Conservation (phyloP, 2,888 invertebrate genomes). For the Belgica antarctica region DNA sequence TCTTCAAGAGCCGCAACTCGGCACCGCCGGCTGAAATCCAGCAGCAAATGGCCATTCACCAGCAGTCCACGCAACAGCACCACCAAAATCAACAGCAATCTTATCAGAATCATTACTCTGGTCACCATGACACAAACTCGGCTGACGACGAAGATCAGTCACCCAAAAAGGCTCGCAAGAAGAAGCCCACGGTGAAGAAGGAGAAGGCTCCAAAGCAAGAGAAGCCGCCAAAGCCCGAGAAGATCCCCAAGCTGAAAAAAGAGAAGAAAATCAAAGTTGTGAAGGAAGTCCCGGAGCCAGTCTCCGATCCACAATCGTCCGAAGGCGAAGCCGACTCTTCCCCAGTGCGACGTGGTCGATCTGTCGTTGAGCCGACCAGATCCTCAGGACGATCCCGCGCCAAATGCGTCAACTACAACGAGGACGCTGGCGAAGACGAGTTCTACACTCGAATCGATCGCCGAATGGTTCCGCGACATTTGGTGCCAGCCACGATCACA, state of each 20-base stretch:
- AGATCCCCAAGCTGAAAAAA: conserved; percentile 50
- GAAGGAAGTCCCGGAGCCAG: conserved; percentile 52
- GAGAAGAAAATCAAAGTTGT: conserved; percentile 53
- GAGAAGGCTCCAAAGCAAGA: conserved; percentile 21
- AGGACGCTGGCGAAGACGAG: conserved; percentile 55
- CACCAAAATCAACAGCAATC: conserved; percentile 45
- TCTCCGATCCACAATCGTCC: conserved; percentile 53
- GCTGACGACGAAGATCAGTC: conserved; percentile 50
- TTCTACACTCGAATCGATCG: conserved; percentile 29
- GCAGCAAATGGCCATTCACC: conserved; percentile 59
- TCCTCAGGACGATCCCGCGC: conserved; percentile 56
- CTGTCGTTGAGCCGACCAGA: conserved; percentile 41
- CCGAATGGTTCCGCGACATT: conserved; percentile 18
- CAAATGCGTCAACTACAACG: conserved; percentile 65
- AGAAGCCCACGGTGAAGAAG: conserved; percentile 50
- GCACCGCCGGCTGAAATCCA: conserved; percentile 66
- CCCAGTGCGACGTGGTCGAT: conserved; percentile 43
- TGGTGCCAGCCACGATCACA: background rate
- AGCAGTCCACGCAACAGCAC: conserved; percentile 48
- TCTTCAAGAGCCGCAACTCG: conserved; percentile 81
- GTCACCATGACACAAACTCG: conserved; percentile 46
- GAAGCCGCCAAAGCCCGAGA: conserved; percentile 55
- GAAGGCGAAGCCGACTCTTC: conserved; percentile 23
- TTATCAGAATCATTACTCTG: conserved; percentile 44
- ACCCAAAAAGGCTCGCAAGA: conserved; percentile 42